Conservation (phyloP, 2,888 invertebrate species). For the Drosophila nigricruria region DNA sequence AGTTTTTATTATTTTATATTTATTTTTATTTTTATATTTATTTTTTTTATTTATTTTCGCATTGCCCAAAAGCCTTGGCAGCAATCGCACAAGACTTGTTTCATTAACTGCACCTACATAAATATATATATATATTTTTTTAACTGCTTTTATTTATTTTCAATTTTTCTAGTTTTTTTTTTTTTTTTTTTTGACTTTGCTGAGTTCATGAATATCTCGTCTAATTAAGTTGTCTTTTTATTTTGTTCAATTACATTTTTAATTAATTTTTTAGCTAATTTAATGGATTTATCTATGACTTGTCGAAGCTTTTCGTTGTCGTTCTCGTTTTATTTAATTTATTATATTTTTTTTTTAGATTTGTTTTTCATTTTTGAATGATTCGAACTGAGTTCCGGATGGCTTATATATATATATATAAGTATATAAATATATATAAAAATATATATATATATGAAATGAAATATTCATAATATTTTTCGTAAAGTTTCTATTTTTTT, state of each 20-base stretch:
- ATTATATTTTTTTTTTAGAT: not conserved
- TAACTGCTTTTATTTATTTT: conserved; percentile 8
- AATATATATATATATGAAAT: not conserved
- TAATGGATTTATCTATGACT: not conserved
- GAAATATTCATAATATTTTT: not conserved
- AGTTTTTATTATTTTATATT: conserved; percentile 2
- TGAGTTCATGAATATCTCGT: not conserved
- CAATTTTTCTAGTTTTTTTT: conserved; percentile 17
- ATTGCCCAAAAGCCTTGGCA: conserved; percentile 53
- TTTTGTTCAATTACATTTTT: not conserved
- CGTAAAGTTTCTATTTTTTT: too few species aligned
- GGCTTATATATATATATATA: not conserved
- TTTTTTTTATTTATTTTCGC: conserved; percentile 6
- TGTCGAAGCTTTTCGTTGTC: not conserved
- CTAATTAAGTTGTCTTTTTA: not conserved
- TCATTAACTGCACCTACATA: conserved; percentile 64
- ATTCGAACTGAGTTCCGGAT: not conserved
- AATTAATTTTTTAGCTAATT: conserved; percentile 4
- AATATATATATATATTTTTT: not conserved
- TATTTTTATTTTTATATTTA: conserved; percentile 24
- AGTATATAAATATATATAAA: not conserved
- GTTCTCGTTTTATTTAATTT: too few species aligned
- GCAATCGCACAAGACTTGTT: conserved; percentile 29
- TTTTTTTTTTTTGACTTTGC: conserved; percentile 32
- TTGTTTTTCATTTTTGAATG: not conserved